Evolutionary conservation across 1,140 invertebrate genomes (phyloP).

Genomic region (Lysiphlebus fabarum): DNA sequence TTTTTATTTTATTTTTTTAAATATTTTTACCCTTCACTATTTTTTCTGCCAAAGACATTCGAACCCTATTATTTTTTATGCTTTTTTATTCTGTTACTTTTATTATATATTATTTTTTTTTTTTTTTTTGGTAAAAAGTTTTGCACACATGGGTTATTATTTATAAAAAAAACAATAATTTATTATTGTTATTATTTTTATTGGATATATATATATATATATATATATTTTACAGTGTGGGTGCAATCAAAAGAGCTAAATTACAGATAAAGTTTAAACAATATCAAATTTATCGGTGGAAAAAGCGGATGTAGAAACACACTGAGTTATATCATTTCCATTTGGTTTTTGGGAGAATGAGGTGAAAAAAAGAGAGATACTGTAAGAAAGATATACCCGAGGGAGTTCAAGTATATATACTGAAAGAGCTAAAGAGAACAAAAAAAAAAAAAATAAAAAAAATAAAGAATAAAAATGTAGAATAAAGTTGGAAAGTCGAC

Average conservation of each 20-base stretch:
- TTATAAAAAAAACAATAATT: neutral
- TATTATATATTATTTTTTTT: too few relatives aligned
- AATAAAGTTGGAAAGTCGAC: slow-evolving; percentile 28
- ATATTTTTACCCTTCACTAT: too few relatives aligned
- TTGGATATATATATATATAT: too few relatives aligned
- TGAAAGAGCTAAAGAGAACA: slow-evolving; percentile 12
- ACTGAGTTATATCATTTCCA: slow-evolving; percentile 29
- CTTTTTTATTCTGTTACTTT: neutral
- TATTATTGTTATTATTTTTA: too few relatives aligned
- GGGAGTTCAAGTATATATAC: slow-evolving; percentile 7
- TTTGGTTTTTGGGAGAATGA: slow-evolving; percentile 7
- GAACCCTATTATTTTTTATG: neutral
- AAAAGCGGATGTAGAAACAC: slow-evolving; percentile 30
- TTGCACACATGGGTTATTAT: too few relatives aligned
- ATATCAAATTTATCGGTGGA: slow-evolving; percentile 46
- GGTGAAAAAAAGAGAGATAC: slow-evolving; percentile 13
- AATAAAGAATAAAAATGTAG: slow-evolving; percentile 19
- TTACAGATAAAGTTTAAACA: slow-evolving; percentile 46
- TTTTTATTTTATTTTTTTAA: neutral
- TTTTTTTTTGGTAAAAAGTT: neutral
- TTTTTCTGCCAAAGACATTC: slow-evolving; percentile 1
- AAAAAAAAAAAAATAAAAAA: slow-evolving; percentile 23
- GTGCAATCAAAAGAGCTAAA: slow-evolving; percentile 29
- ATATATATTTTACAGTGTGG: too few relatives aligned
- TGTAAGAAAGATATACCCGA: neutral